A percentile compares a stretch with the other conserved stretches of the same genome.
phyloP scores from a whole-genome alignment of 2,888 invertebrate species.

The Lasioglossum zephyrum region DNA sequence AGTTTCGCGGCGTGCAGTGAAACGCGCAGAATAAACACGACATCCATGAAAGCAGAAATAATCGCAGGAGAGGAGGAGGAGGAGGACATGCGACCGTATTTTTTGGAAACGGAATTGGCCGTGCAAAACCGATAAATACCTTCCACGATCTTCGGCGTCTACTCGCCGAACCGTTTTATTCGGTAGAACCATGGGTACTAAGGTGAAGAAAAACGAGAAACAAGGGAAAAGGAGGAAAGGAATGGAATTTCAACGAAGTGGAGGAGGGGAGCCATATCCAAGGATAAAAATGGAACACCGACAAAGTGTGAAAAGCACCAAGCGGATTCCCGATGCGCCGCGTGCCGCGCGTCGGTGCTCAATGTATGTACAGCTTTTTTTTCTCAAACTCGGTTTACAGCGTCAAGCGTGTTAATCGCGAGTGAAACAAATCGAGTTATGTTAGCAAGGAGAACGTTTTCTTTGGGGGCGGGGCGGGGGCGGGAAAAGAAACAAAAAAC shows the following conservation, averaged over 20 bases:
- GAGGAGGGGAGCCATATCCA: neutral
- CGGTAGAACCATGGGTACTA: neutral
- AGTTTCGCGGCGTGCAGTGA: neutral
- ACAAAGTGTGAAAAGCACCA: slow-evolving; percentile 20
- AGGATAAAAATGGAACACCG: neutral
- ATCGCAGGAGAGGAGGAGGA: neutral
- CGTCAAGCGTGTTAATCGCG: slow-evolving; percentile 72
- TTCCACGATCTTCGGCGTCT: neutral
- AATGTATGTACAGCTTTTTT: slow-evolving; percentile 10
- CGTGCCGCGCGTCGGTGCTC: slow-evolving; percentile 10
- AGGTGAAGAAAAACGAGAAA: neutral
- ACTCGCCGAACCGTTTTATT: neutral
- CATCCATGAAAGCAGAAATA: neutral
- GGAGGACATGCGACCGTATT: neutral
- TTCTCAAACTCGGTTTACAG: slow-evolving; percentile 6
- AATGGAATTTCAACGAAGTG: neutral
- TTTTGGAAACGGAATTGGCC: neutral
- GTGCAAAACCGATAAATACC: neutral
- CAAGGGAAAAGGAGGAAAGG: neutral
- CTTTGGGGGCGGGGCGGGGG: neutral
- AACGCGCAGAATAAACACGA: neutral
- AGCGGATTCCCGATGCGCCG: slow-evolving; percentile 10
- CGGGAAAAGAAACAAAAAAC: slow-evolving; percentile 57
- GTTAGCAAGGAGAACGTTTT: slow-evolving; percentile 49
- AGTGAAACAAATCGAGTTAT: slow-evolving; percentile 46